Evolutionary conservation across 2,888 invertebrate genomes (phyloP).

Genomic region (Harpagoxenus sublaevis): DNA sequence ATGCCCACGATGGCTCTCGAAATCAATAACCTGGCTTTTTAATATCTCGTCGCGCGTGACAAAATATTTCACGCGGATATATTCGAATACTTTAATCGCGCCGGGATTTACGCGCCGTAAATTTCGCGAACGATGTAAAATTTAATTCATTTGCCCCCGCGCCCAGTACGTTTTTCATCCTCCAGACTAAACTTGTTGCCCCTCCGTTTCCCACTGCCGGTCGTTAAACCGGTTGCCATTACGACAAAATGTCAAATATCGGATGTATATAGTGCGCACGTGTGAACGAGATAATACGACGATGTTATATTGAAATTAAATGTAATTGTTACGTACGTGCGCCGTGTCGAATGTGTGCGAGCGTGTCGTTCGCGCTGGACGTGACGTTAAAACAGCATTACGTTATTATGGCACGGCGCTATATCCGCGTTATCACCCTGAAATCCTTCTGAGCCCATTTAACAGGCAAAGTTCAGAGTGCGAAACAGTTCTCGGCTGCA

Average conservation of each 20-base stretch:
- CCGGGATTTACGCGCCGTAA: constrained; percentile 54
- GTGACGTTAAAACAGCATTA: constrained; percentile 49
- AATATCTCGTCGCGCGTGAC: constrained; percentile 50
- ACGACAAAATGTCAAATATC: constrained; percentile 43
- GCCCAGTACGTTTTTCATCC: constrained; percentile 49
- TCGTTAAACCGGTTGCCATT: constrained; percentile 49
- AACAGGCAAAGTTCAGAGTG: constrained; percentile 41
- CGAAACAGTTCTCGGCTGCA: constrained; percentile 14
- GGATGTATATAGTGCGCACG: neutral
- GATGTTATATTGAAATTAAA: constrained; percentile 48
- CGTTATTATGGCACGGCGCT: constrained; percentile 20
- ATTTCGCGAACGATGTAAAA: constrained; percentile 53
- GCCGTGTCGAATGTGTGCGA: neutral
- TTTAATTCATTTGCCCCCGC: constrained; percentile 55
- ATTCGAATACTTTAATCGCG: constrained; percentile 55
- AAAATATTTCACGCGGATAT: constrained; percentile 55
- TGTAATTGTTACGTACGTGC: constrained; percentile 42
- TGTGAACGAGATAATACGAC: constrained; percentile 30
- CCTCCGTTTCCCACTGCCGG: neutral
- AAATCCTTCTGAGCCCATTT: constrained; percentile 42
- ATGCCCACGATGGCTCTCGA: constrained; percentile 11
- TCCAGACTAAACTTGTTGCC: constrained; percentile 50
- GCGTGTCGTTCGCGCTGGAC: neutral
- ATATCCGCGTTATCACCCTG: constrained; percentile 23
- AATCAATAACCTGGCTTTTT: constrained; percentile 56